Percentiles rank a stretch among this genome's conserved stretches.
phyloP scores from a whole-genome alignment of 2,888 invertebrate species.

The Mechanitis messenoides region DNA sequence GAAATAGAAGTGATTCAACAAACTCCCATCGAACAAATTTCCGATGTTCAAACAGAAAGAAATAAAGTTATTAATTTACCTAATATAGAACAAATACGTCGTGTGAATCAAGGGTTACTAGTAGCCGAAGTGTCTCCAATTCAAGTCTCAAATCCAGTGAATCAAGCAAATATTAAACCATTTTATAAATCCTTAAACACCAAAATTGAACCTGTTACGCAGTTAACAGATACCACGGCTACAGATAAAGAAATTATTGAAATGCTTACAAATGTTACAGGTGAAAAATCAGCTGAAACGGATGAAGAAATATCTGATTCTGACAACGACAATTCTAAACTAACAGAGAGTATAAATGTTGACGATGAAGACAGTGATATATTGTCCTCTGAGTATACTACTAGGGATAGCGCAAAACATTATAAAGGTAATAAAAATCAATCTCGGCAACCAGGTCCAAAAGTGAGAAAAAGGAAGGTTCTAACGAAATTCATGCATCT shows the following conservation, averaged over 20 bases:
- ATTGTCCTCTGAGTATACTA: neutral
- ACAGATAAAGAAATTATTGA: no score
- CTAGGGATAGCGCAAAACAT: neutral
- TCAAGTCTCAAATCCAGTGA: slow-evolving; percentile 28
- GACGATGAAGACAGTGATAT: neutral
- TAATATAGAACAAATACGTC: slow-evolving; percentile 51
- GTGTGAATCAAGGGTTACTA: slow-evolving; percentile 53
- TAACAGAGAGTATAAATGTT: neutral
- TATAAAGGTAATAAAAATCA: neutral
- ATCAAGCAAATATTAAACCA: slow-evolving; percentile 12
- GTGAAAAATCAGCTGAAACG: no score
- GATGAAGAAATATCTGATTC: no score
- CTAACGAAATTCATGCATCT: neutral
- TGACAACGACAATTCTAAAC: neutral
- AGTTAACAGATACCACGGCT: neutral
- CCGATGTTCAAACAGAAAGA: slow-evolving; percentile 34
- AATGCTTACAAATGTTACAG: no score
- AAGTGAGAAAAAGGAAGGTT: neutral
- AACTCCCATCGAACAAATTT: no score
- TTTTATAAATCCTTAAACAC: slow-evolving; percentile 25
- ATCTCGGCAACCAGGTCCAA: neutral
- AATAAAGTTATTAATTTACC: slow-evolving; percentile 53
- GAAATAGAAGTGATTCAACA: neutral
- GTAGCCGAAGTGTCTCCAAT: slow-evolving; percentile 60
- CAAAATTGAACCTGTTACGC: neutral